phyloP scores from a whole-genome alignment of 2,888 invertebrate genomes.

The Thecocarcelia acutangulata region DNA sequence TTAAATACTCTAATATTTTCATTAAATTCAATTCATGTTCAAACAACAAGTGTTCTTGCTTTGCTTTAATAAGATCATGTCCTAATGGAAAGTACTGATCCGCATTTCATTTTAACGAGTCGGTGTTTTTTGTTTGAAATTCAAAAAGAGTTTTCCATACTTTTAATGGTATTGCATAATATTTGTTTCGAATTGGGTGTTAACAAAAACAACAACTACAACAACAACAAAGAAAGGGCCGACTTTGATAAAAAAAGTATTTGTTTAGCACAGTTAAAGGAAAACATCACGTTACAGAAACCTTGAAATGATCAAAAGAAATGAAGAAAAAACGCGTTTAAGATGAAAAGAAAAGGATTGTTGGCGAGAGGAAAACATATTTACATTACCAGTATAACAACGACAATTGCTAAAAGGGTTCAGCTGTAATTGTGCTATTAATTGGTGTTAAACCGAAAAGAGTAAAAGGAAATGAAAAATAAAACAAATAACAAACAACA shows the following conservation, averaged over 20 bases:
- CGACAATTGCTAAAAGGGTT: conserved; percentile 32
- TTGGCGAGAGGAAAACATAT: neutral
- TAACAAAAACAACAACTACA: conserved; percentile 9
- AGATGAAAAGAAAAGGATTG: conserved; percentile 10
- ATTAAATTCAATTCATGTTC: conserved; percentile 36
- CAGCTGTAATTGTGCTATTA: conserved; percentile 35
- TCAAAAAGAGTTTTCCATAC: conserved; percentile 35
- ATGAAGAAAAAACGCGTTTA: neutral
- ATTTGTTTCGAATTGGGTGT: conserved; percentile 44
- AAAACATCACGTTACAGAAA: conserved; percentile 45
- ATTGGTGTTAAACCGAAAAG: conserved; percentile 11
- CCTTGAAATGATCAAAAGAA: neutral
- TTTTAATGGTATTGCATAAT: conserved; percentile 1
- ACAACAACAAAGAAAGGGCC: conserved; percentile 27
- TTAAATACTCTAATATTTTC: conserved; percentile 53
- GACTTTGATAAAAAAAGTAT: conserved; percentile 50
- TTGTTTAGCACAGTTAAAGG: conserved; percentile 49
- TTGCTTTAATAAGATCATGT: conserved; percentile 55
- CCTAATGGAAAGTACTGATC: neutral
- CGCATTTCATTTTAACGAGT: neutral
- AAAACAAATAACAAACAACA: no score
- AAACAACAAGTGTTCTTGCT: conserved; percentile 3
- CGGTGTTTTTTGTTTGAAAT: conserved; percentile 27
- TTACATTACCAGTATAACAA: conserved; percentile 2
- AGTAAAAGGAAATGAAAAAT: neutral